Base-by-base conservation (phyloP, 1,140 invertebrate genomes). In the Pseudachorutes palmiensis region DNA sequence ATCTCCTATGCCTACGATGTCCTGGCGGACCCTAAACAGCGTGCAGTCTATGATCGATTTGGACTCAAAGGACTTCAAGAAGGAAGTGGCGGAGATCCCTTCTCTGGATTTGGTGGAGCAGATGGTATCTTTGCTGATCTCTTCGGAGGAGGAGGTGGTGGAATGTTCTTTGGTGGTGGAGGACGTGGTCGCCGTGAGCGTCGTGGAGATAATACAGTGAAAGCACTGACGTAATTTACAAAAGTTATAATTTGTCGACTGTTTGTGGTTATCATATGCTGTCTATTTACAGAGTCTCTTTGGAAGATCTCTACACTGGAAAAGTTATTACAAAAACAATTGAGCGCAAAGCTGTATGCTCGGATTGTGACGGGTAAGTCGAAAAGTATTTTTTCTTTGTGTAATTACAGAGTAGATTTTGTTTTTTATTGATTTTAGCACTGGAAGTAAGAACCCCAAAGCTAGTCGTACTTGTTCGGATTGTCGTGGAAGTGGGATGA, bases 241-340 rank as follows among this genome's bases (percentile, higher is more conserved):
- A 36, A 22, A 36, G n/a, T n/a, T n/a, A n/a, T n/a, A n/a, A n/a
- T n/a, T n/a, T n/a, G n/a, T n/a, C n/a, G n/a, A n/a, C n/a, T n/a
- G n/a, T n/a, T n/a, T n/a, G n/a, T n/a, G n/a, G n/a, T n/a, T n/a
- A n/a, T n/a, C n/a, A n/a, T n/a, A n/a, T n/a, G n/a, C n/a, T 41
- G 22, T 19, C 28, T 45, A 9, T 41, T 72, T 74, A 31, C 66
- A 86, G 87, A 77, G 90, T 97, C 1, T 83, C 90, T 2, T 80
- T 97, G 65, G 92, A 96, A 79, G 92, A 96, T 76, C 80, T 97
- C 74, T 97, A 96, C 76, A 89, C 91, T 80, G 94, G 94, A 1
- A 87, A 88, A 78, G 87, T 87, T 9, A 82, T 90, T 26, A 90
- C 90, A 76, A 79, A 96, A 62, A 87, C 92, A 70, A 80, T 96